phyloP scores from a whole-genome alignment of 37 sponge, comb jelly and placozoan genomes.

The Cladorhizidae sp. region DNA sequence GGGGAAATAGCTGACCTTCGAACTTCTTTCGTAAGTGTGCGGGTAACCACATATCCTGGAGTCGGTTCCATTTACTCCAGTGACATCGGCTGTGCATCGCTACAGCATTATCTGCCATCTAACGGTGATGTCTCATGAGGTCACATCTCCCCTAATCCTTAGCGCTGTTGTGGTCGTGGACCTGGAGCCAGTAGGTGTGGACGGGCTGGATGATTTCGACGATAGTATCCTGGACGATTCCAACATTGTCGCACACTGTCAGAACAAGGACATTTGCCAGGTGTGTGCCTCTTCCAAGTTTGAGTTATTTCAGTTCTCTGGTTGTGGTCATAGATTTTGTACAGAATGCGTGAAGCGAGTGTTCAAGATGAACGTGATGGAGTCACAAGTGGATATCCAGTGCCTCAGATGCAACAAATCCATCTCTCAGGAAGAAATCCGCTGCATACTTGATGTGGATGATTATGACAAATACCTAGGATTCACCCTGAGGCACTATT shows the following conservation, averaged over 20 bases:
- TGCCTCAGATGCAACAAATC: conserved; percentile 13
- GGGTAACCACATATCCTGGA: too few species aligned
- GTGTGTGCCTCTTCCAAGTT: conserved; percentile 12
- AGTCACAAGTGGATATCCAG: conserved; percentile 21
- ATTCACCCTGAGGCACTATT: conserved; percentile 20
- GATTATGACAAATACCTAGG: conserved; percentile 37
- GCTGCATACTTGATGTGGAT: neutral
- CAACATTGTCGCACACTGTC: neutral
- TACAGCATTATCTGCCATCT: too few species aligned
- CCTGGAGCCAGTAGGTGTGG: neutral
- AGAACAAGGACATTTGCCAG: neutral
- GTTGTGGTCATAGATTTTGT: conserved; percentile 54
- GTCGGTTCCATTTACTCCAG: too few species aligned
- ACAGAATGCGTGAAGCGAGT: conserved; percentile 21
- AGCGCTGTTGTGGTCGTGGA: too few species aligned
- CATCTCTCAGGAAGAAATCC: conserved; percentile 19
- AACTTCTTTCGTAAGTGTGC: too few species aligned
- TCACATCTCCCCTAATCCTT: too few species aligned
- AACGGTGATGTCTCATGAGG: too few species aligned
- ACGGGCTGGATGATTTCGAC: neutral
- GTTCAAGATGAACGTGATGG: conserved; percentile 10
- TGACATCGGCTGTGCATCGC: too few species aligned
- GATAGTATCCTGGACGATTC: neutral
- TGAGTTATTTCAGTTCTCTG: conserved; percentile 12
- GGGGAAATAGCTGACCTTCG: too few species aligned